Evolutionary conservation across 1,140 invertebrate genomes (phyloP), one percentile per base, ranked within the genome.

Genomic region (Vanessa atalanta): DNA sequence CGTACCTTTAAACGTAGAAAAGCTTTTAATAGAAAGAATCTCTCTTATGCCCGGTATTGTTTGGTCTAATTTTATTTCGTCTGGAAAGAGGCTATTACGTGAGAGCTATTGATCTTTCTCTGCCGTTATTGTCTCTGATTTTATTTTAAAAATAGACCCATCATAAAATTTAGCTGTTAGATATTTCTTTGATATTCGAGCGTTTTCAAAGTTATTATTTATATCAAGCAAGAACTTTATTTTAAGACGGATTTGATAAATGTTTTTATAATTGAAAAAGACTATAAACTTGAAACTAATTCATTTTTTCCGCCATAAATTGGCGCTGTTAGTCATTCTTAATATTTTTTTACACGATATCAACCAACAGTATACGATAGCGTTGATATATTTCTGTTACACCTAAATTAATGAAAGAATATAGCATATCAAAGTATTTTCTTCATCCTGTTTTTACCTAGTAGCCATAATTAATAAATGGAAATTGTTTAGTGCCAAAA

Each of bases 21-120:
- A 66, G 65, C 47, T 51, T 66, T 66, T 66, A 50, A 66, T 66
- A 66, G 65, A 66, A 66, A 51, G 65, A 66, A 66, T 51, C 65
- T 66, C 65, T 50, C 47, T 51, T 66, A 66, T 66, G 47, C 14
- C 65, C 14, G 20, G 65, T 66, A 66, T 66, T 66, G 65, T 66
- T 66, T 66, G 20, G 65, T 66, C 65, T 66, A 48, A 66, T 66
- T 66, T 66, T 66, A 66, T 66, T 66, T 66, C 50, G 65, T 66
- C 50, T 66, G 47, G 64, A 47, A 66, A 16, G 13, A 61, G 57
- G 57, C 48, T 51, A n/a, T 37, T 37, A 66, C 47, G 65, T 66
- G 65, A 66, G 47, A 66, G 65, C 47, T 66, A 66, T 66, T 66
- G 47, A 66, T 50, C 50, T 51, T 66, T 48, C 50, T 66, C 65